Evolutionary conservation across 1,140 invertebrate species (phyloP).

Genomic region (Littorina saxatilis): DNA sequence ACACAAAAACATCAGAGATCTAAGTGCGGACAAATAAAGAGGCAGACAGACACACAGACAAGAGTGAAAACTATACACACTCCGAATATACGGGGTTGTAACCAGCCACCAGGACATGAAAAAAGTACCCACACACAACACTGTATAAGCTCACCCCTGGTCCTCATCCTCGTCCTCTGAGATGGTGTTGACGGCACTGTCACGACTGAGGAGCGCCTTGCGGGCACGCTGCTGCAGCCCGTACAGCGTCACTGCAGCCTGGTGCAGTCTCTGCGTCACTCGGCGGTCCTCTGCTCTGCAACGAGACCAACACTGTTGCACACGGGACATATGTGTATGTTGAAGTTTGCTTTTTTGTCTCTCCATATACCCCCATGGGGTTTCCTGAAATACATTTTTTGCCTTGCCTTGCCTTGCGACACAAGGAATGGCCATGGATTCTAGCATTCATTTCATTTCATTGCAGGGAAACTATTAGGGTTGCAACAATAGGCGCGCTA

Average conservation of each 20-base stretch:
- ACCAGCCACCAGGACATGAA: not conserved
- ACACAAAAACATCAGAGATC: not conserved
- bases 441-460: no score
- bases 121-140: not conserved
- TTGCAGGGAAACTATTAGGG: no score
- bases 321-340: no score
- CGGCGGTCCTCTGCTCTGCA: slow-evolving; percentile 44
- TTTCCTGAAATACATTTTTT: no score
- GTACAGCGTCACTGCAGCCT: slow-evolving; percentile 47
- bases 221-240: slow-evolving; percentile 30
- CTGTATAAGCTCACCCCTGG: not conserved
- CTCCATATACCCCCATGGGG: no score
- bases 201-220: slow-evolving; percentile 29
- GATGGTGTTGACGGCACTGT: slow-evolving; percentile 50
- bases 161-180: slow-evolving; percentile 37
- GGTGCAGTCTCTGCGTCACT: slow-evolving; percentile 46
- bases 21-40: not conserved
- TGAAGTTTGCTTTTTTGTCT: no score
- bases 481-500: no score
- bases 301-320: not conserved
- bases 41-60: not conserved
- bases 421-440: no score
- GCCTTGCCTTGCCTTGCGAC: no score
- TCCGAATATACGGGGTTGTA: not conserved
- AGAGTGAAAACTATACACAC: not conserved